Base-by-base conservation (phyloP, 1,140 invertebrate genomes). In the Zaprionus lachaisei region DNA sequence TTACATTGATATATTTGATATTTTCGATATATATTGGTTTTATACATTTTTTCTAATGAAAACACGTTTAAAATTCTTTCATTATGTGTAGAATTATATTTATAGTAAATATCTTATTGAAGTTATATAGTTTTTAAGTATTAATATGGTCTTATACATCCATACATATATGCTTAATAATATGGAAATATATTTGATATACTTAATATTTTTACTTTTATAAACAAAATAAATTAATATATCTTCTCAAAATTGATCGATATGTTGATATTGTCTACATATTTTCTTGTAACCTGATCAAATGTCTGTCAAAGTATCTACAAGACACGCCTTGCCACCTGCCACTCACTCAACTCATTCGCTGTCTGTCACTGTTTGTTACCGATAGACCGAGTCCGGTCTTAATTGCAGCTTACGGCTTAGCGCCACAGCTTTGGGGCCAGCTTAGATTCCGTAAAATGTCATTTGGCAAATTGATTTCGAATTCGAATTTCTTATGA, bases 401-500 rank as follows among this genome's bases (percentile, higher is more conserved):
- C 64, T 74, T 73, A 73, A 77, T 77, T 77, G 63, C 70, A 41
- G 69, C 62, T 77, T 77, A 72, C 17, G 17, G 60, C 58, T 62
- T 57, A 63, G 31, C 9, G 41, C 37, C 12, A 28, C 38, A 31
- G 62, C 61, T 56, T 38, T 34, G 55, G 22, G 37, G 54, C 22
- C 37, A 26, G 44, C 54, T 72, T 57, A 37, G 41, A 26, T 4
- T 31, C 17, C 26, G 55, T 26, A 34, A 22, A 64, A 20, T 55
- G 38, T 9, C 38, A 47, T 31, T 55, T 14, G 9, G 22, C 41
- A 89, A 89, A 89, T 89, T 89, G 85, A 89, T 89, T 89, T 83
- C 60, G 63, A 63, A 55, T 72, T 41, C 78, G 63, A 72, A 85
- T 55, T 85, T 85, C 85, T 51, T 72, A 41, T 67, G 63, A 72